Conservation (phyloP, 2,888 invertebrate species). For the Heliconius ismenius region DNA sequence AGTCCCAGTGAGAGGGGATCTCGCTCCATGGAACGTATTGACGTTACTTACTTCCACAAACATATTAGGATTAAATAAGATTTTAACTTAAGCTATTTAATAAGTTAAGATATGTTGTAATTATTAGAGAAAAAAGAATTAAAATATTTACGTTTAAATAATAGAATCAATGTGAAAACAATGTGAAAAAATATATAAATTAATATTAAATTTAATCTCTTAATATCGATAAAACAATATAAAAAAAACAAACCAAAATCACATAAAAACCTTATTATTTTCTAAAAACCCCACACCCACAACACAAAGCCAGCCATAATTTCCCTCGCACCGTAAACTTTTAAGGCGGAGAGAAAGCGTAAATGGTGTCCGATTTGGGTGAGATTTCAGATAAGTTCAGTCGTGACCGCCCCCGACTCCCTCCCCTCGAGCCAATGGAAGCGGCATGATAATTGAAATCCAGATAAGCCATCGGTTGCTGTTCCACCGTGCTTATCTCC, state of each 20-base stretch:
- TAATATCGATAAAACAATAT: background rate
- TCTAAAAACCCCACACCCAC: background rate
- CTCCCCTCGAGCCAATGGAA: conserved; percentile 71
- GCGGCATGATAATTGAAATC: conserved; percentile 80
- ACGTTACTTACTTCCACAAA: background rate
- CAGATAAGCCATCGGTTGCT: conserved; percentile 78
- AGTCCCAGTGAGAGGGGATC: background rate
- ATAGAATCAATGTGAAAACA: background rate
- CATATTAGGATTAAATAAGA: background rate
- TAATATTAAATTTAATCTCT: background rate
- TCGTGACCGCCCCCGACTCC: conserved; percentile 66
- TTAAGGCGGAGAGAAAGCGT: conserved; percentile 57
- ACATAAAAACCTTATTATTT: background rate
- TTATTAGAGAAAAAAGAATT: background rate
- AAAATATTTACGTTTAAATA: background rate
- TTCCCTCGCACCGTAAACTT: conserved; percentile 44
- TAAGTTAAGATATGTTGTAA: background rate
- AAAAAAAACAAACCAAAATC: background rate
- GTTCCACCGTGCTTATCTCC: conserved; percentile 77
- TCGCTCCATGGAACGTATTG: background rate
- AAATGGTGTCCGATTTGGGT: conserved; percentile 70
- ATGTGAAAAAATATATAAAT: background rate
- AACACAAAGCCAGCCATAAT: conserved; percentile 16
- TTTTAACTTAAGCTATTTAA: background rate
- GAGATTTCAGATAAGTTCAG: conserved; percentile 72